Evolutionary conservation across 2,888 invertebrate species (phyloP), one percentile per base, ranked within the genome.

Genomic region (Leptinotarsa juncta): DNA sequence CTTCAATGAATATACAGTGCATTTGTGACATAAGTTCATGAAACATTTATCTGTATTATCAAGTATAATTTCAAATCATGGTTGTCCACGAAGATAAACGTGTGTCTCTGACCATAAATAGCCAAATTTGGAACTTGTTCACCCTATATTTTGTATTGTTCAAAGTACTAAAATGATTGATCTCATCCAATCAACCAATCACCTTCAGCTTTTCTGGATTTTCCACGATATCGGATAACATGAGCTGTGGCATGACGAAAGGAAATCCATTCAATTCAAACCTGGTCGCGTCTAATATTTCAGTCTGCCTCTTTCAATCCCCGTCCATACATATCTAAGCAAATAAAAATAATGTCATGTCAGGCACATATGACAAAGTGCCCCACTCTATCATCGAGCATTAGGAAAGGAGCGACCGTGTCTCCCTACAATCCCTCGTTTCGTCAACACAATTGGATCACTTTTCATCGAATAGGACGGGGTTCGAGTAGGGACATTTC

Each of bases 281-380:
- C 26, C 62, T 42, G 42, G 42, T 62, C 62, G 32, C 62, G 42
- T 62, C 62, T 62, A 62, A 62, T 62, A 62, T 62, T 62, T 62
- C 62, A 62, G 62, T 16, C 42, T 62, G 16, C 62, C 62, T 32
- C 32, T 62, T 62, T 62, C 62, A 62, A 42, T 42, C n/a, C 62
- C 62, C 62, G 62, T 26, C 62, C 62, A 62, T 42, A 66, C 20
- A 66, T 66, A 66, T 74, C 72, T 74, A 74, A 72, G 77, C 77
- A 77, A 77, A 74, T 72, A 77, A 74, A 74, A 77, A 77, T 77
- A 77, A 77, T 68, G 77, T 72, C 74, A 74, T 67, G 74, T 72
- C 77, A 74, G 71, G 76, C 79, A 74, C 75, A 80, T 77, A 82
- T 83, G 83, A 84, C 83, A 82, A 82, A 83, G 81, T 84, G 81